Evolutionary conservation across 23 tunicate species (phyloP), one percentile per base, ranked within the genome.

Genomic region (Oikopleura dioica): DNA sequence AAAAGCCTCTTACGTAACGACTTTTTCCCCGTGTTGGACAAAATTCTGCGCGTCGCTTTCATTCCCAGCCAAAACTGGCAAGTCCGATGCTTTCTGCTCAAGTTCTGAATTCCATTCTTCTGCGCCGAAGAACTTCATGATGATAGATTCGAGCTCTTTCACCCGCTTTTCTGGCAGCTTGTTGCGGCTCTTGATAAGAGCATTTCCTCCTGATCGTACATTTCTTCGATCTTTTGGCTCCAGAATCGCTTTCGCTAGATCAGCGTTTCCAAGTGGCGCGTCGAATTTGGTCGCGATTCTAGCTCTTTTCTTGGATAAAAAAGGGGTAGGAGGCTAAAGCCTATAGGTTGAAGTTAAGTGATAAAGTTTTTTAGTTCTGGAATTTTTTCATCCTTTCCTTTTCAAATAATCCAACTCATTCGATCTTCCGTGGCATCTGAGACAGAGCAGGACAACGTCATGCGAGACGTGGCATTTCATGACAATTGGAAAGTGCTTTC

Each of bases 1-100:
- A 1, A 63, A 31, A 35, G 33, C 2, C 33, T 63, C 1, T 5
- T 63, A 31, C 9, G 33, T 36, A 0, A 84, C 78, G 1, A 89
- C 96, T 76, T 89, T 89, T 69, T 84, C 82, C 37, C 89, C 96
- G 58, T 89, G 96, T 36, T 81, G 86, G 1, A 82, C 75, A 69
- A 79, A 89, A 1, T 85, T 67, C 75, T 89, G 82, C 67, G 77
- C 78, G 34, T 69, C 76, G 67, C 86, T 84, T 32, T 35, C 59
- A 75, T 33, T 28, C 9, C 31, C 35, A 63, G 36, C 24, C n/a
- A n/a, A 12, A n/a, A 50, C 0, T 36, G n/a, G 1, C 35, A 89
- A 72, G 1, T 35, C 35, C 9, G 83, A 79, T 0, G 87, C 96
- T 36, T 81, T 80, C 9, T 31, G 32, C 37, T 79, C 76, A 1